Base-by-base conservation (phyloP, 2,888 invertebrate genomes). In the Nymphalis c-album region DNA sequence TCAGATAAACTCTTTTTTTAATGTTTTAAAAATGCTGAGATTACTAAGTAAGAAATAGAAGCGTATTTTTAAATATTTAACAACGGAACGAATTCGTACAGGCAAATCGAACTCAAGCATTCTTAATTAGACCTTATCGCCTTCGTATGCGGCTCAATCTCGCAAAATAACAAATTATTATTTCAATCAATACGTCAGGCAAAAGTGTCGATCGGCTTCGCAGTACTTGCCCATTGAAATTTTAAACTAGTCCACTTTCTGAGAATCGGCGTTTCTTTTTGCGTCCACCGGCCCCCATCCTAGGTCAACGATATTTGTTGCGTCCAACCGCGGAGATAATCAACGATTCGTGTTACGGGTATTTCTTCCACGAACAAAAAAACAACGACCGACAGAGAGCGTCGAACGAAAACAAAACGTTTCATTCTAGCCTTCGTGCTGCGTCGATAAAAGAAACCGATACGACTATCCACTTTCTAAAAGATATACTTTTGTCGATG, bases 201-300 rank as follows among this genome's bases (percentile, higher is more conserved):
- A 83, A 88, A 88, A 85, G 83, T 80, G 86, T 77, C 81, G 82
- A 78, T 77, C 74, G 71, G 76, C 78, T 87, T 88, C 88, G 85
- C 85, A 83, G 89, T 89, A 90, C 82, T 82, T 83, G 78, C 80
- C 87, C 83, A 88, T 91, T 90, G 91, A 91, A 91, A 91, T 90
- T 40, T 90, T 87, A 88, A 91, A 90, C 90, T 88, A 90, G 85
- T 78, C 70, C 75, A 74, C 74, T 76, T 91, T 91, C 91, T 84
- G 79, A 80, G 90, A 91, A 91, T 79, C 76, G 74, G 62, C 53
- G 69, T 83, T 81, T 85, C 84, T 84, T 75, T 77, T 77, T 80
- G 75, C 75, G 79, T 75, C 74, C 55, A 48, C 40, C 40, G 40
- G 13, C 13, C 58, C 64, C 75, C 71, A 83, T 74, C 86, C 87